A percentile compares a stretch with the other conserved stretches of the same genome.
Conservation (phyloP, 2,888 invertebrate species). For the Xestia xanthographa region DNA sequence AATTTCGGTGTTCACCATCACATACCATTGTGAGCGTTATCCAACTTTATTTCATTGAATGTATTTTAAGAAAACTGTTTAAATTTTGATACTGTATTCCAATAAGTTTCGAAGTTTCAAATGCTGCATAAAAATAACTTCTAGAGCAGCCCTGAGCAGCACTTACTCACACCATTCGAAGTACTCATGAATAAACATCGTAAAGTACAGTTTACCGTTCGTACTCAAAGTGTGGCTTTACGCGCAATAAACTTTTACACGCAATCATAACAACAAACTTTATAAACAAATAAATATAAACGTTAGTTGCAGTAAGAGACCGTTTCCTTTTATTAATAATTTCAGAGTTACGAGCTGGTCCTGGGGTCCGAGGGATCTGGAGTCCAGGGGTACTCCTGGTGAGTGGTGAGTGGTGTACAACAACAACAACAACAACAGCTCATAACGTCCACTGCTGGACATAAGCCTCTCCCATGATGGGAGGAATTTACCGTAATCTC, state of each 20-base stretch:
- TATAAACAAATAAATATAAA: constrained; percentile 58
- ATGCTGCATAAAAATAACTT: background rate
- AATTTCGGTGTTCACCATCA: background rate
- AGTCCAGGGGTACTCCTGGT: background rate
- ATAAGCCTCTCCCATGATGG: too few species aligned
- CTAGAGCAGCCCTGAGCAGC: background rate
- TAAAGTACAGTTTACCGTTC: constrained; percentile 25
- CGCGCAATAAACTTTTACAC: constrained; percentile 53
- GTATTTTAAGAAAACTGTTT: background rate
- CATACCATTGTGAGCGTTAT: background rate
- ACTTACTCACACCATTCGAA: constrained; percentile 19
- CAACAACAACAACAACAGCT: too few species aligned
- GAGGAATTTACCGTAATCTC: too few species aligned
- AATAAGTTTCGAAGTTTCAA: background rate
- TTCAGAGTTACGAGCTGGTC: constrained; percentile 8
- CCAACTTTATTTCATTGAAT: background rate
- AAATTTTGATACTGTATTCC: background rate
- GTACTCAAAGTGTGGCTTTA: constrained; percentile 30
- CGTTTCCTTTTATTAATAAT: constrained; percentile 47
- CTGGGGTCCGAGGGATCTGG: background rate
- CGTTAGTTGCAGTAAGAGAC: constrained; percentile 24
- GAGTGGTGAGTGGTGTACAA: too few species aligned
- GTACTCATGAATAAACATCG: constrained; percentile 45
- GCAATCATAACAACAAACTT: constrained; percentile 51
- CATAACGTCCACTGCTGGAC: too few species aligned